A percentile compares a stretch with the other conserved stretches of the same genome.
These are phyloP conservation scores for Salpingus planirostris DNA, from an alignment of 2,888 invertebrate genomes.

Conservation along the genomic window DNA sequence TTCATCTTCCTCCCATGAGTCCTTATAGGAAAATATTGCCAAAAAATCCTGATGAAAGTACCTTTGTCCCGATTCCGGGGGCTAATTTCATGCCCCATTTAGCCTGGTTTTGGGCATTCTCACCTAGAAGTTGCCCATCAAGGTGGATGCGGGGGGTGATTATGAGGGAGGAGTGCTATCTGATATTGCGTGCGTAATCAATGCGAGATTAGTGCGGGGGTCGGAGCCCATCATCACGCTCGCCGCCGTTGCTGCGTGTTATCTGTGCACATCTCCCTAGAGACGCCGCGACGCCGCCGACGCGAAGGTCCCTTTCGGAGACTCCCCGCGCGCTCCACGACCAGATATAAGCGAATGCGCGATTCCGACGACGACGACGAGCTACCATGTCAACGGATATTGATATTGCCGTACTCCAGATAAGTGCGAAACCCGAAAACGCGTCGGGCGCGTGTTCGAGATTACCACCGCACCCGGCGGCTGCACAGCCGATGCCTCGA, in stretches of 20 bases:
- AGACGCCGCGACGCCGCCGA: conserved; percentile 21
- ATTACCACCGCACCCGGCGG: conserved; percentile 20
- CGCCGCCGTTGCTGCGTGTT: conserved; percentile 32
- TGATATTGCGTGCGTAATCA: conserved; percentile 42
- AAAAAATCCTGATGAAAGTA: no score
- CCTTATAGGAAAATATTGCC: no score
- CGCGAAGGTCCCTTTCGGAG: background rate
- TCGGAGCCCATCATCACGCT: no score
- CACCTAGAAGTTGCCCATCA: no score
- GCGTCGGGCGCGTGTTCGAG: conserved; percentile 11
- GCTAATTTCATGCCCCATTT: no score
- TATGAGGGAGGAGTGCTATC: conserved; percentile 35
- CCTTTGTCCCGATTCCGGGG: no score
- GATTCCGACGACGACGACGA: conserved; percentile 1
- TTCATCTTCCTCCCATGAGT: no score
- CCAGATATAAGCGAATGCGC: background rate
- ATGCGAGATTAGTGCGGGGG: conserved; percentile 41
- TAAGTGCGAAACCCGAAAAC: conserved; percentile 17
- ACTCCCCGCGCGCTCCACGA: background rate
- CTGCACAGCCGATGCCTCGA: no score
- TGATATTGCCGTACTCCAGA: conserved; percentile 29
- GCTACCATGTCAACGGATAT: conserved; percentile 31
- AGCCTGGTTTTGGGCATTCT: no score
- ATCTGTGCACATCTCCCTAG: conserved; percentile 36
- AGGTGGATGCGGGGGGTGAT: no score